phyloP scores from a whole-genome alignment of 2,797 vertebrate species.

The Periophthalmus magnuspinnatus region DNA sequence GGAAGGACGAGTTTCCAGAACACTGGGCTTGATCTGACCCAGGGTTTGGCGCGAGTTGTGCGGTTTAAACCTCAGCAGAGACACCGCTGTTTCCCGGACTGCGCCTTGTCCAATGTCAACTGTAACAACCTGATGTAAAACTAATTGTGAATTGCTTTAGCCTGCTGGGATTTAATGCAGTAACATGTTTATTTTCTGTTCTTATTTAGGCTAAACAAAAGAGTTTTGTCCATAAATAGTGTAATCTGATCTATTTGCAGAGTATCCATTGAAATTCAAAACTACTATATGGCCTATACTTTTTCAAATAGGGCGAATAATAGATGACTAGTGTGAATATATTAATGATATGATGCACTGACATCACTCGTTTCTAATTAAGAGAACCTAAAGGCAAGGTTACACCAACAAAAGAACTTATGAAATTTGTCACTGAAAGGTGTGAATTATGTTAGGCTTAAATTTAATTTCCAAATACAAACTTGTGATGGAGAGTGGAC shows the following conservation, averaged over 20 bases:
- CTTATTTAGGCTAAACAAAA: not conserved
- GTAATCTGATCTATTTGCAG: not conserved
- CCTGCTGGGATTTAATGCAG: not conserved
- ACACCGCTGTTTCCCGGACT: conserved; percentile 37
- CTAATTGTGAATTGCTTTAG: not conserved
- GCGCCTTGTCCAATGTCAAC: not conserved
- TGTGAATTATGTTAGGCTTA: not conserved
- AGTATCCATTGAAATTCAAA: not conserved
- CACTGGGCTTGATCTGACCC: conserved; percentile 20
- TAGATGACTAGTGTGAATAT: no score
- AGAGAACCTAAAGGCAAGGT: not conserved
- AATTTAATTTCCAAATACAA: not conserved
- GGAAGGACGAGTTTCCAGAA: conserved; percentile 7
- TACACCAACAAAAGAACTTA: no score
- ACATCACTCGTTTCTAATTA: conserved; percentile 31
- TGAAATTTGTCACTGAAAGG: not conserved
- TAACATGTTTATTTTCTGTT: not conserved
- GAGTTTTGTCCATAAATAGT: not conserved
- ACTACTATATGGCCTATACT: not conserved
- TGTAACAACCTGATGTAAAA: not conserved
- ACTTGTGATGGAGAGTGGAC: not conserved
- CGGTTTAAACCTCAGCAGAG: conserved; percentile 19
- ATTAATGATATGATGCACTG: conserved; percentile 3
- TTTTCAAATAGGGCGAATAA: not conserved
- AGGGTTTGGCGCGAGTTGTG: conserved; percentile 15